Base-by-base conservation (phyloP, 2,888 invertebrate genomes). In the Spicauda simplicius region DNA sequence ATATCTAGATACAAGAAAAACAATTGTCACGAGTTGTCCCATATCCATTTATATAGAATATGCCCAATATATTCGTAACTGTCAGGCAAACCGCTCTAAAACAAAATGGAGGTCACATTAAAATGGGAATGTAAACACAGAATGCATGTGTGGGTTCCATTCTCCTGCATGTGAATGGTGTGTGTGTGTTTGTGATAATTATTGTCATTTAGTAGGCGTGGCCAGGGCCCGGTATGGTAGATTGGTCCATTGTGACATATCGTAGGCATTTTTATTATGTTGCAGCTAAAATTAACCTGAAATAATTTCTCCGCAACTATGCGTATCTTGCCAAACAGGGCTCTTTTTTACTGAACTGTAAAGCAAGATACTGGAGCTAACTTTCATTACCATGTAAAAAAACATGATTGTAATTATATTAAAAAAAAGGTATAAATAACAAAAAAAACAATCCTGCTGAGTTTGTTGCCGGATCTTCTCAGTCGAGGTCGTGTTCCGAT, bases 181-280 rank as follows among this genome's bases (percentile, higher is more conserved):
- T 64, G 53, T 67, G 69, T 71, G 73, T 76, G 73, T 75, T 68
- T 69, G 65, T 75, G 64, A 73, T 80, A 78, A 82, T 80, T 78
- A 77, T 76, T 81, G 77, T 83, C 80, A 81, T 84, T 83, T 78
- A 74, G 79, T 82, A 73, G 87, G 88, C 87, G 88, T 84, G 84
- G 84, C 75, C 73, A 64, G 68, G 20, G 70, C 73, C 71, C 74
- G 74, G 48, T 48, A 71, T 69, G 5, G 25, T 25, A 81, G 80
- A 86, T 83, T 82, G 79, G 83, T 73, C 79, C 79, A 79, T 75
- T 80, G 78, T 76, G 77, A 77, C 72, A 75, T 71, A 69, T 70
- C 54, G 62, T 71, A 60, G 57, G 69, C 70, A 71, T 72, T 70
- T 69, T 68, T 53, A 58, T 20, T 18, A 66, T 67, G 64, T 69